These are phyloP conservation scores for Brachionus koreanus DNA, from an alignment of 1,140 invertebrate genomes.

Conservation along the genomic window DNA sequence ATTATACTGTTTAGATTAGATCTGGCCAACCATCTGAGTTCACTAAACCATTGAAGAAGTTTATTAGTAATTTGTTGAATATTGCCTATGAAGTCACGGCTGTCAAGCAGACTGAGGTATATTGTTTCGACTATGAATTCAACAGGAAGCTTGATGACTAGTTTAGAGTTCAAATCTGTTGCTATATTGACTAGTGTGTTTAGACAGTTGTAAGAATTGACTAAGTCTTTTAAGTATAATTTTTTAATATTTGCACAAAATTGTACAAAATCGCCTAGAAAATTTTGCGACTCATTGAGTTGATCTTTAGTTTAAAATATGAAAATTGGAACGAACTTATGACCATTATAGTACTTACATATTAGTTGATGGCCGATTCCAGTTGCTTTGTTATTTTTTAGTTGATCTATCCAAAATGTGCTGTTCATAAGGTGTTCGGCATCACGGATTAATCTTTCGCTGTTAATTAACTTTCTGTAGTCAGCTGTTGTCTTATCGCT, in stretches of 20 bases:
- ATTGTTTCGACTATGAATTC: slow-evolving; percentile 22
- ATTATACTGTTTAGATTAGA: not conserved
- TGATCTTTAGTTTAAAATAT: not conserved
- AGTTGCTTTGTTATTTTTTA: slow-evolving; percentile 6
- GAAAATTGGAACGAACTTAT: not conserved
- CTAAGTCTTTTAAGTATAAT: not conserved
- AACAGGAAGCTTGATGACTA: not conserved
- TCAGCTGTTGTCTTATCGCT: not conserved
- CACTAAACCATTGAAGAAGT: not conserved
- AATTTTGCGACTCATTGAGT: slow-evolving; percentile 18
- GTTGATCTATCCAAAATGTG: slow-evolving; percentile 13
- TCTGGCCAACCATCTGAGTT: not conserved
- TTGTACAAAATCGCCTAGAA: not conserved
- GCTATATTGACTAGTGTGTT: not conserved
- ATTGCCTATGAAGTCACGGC: not conserved
- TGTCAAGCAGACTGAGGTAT: not conserved
- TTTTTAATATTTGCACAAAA: slow-evolving; percentile 28
- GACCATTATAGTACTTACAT: not conserved
- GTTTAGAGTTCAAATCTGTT: not conserved
- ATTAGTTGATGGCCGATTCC: slow-evolving; percentile 1
- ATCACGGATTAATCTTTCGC: not conserved
- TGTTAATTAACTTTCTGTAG: not conserved
- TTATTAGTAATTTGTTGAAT: not conserved
- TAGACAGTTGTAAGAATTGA: not conserved
- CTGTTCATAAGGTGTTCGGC: slow-evolving; percentile 25